Conservation (phyloP, 1,140 invertebrate species). For the Nymphalis io region DNA sequence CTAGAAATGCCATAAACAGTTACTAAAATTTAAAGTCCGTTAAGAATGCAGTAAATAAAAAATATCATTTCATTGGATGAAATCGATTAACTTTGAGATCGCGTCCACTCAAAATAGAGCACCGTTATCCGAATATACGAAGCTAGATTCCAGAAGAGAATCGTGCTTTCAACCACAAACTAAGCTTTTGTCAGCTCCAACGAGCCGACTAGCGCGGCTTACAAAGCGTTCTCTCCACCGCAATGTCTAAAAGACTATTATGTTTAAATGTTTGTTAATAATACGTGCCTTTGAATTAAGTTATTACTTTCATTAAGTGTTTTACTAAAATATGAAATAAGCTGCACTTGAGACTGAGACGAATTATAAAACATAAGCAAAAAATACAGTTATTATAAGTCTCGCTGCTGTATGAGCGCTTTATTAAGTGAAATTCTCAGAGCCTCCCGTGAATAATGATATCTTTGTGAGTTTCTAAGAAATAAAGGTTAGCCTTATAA, state of each 20-base stretch:
- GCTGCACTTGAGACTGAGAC: background rate
- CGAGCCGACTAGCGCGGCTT: constrained; percentile 25
- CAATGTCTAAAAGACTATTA: constrained; percentile 26
- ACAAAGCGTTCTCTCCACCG: constrained; percentile 27
- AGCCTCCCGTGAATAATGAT: constrained; percentile 1
- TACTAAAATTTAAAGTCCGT: background rate
- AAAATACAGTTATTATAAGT: constrained; percentile 16
- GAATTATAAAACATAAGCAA: background rate
- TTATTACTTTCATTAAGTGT: too few species aligned
- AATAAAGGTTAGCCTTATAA: constrained; percentile 22
- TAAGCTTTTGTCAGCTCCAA: constrained; percentile 35
- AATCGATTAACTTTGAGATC: constrained; percentile 32
- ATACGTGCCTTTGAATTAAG: background rate
- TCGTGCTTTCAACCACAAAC: constrained; percentile 33
- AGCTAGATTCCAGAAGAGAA: constrained; percentile 29
- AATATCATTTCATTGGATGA: background rate
- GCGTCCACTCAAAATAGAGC: constrained; percentile 27
- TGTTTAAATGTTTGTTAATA: constrained; percentile 16
- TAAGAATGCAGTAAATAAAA: background rate
- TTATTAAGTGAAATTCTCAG: constrained; percentile 17
- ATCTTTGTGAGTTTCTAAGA: constrained; percentile 22
- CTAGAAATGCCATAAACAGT: background rate
- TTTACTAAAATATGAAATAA: background rate
- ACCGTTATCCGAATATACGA: constrained; percentile 32
- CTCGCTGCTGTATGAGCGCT: constrained; percentile 20